These are phyloP conservation scores for Anadara kagoshimensis DNA, from an alignment of 1,140 invertebrate species.

Conservation along the genomic window DNA sequence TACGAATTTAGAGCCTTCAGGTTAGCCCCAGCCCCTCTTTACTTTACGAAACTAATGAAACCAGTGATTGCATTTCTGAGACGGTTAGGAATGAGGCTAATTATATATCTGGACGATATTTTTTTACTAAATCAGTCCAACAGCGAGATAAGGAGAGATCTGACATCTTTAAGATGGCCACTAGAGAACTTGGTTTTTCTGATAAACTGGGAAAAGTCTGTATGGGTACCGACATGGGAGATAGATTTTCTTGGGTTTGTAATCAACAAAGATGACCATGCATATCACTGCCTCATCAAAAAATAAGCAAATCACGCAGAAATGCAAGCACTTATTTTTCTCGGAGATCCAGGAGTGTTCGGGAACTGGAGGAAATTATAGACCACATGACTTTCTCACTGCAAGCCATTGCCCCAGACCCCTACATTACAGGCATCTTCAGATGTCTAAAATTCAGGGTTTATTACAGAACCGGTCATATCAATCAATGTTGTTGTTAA, in stretches of 20 bases:
- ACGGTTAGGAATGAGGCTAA: not conserved
- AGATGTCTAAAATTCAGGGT: not conserved
- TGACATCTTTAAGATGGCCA: not conserved
- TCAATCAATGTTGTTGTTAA: too few relatives aligned
- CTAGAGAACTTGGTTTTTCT: constrained; percentile 17
- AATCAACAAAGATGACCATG: not conserved
- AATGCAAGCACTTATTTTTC: not conserved
- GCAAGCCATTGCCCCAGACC: not conserved
- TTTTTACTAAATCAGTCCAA: constrained; percentile 6
- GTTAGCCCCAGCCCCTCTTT: not conserved
- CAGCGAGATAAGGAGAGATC: not conserved
- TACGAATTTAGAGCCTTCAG: not conserved
- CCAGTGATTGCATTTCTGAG: constrained; percentile 7
- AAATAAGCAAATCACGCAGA: not conserved
- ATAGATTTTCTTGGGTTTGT: constrained; percentile 12
- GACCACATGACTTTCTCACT: too few relatives aligned
- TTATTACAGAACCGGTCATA: too few relatives aligned
- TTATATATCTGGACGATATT: constrained; percentile 22
- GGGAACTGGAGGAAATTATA: too few relatives aligned
- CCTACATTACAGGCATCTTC: constrained; percentile 19
- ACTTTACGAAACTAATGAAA: constrained; percentile 13
- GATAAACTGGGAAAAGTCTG: constrained; percentile 16
- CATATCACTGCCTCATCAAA: not conserved
- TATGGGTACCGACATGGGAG: not conserved
- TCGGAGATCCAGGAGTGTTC: not conserved